Evolutionary conservation across 2,888 invertebrate genomes (phyloP), one percentile per base, ranked within the genome.

Genomic region (Apotomis capreana): DNA sequence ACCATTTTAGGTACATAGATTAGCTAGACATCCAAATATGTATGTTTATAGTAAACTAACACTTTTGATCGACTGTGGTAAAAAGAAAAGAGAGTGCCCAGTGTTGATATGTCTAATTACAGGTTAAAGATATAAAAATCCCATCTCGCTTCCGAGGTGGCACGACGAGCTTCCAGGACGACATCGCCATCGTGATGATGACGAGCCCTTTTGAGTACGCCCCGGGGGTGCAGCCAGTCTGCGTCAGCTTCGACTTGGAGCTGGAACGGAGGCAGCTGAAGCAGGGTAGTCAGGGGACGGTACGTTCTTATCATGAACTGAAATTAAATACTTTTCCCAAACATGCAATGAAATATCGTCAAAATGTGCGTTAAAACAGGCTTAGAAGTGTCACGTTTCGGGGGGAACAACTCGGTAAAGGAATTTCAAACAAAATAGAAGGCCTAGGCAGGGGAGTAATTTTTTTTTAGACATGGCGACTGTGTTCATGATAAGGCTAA

Each of bases 141-240:
- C 93, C 94, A 8, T 77, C 81, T 0, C 81, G 89, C 0, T 95
- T 94, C 82, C 90, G 87, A 74, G 95, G 94, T 52, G 79, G 87
- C 67, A 73, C 77, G 0, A 90, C 92, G 0, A 94, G 94, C 79
- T 95, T 92, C 75, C 94, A 94, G 54, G 94, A 94, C 0, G 95
- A 95, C 78, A 87, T 95, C 13, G 94, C 95, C 0, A 73, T 95
- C 0, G 72, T 95, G 4, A 78, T 93, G 1, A 81, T 94, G 9
- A 79, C 84, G 0, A 82, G 79, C 0, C 77, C 89, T 0, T 90
- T 94, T 5, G 76, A 79, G 1, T 90, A 94, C 68, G 84, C 87
- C 51, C 80, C 83, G 0, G 85, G 83, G 74, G 89, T 95, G 0
- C 82, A 88, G 13, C 95, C 95, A 0, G 92, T 92, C 6, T 95